Base-by-base conservation (phyloP, 2,113 vertebrate genomes). In the Dipodomys ordii region DNA sequence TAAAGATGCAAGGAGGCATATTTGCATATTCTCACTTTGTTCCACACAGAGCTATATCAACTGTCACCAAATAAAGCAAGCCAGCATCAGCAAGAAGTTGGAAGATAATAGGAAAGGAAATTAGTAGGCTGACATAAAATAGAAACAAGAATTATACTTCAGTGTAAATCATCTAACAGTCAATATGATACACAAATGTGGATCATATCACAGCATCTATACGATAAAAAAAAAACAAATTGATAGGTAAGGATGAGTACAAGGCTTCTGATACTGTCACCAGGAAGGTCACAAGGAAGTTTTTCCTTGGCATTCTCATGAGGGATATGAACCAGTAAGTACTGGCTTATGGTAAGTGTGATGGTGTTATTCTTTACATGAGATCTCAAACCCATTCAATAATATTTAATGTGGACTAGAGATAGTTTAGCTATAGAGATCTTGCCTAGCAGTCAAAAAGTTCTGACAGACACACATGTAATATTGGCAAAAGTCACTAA, bases 11-110 rank as follows among this genome's bases (percentile, higher is more conserved):
- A 9, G 27, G n/a, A 67, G 53, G 1, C 44, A 25, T 62, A n/a
- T 76, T 92, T 84, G 68, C 19, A 20, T 49, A 49, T 35, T 80
- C 20, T 74, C 27, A 65, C 81, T 91, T 93, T 76, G 49, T 76
- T 92, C 62, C 76, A 25, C 30, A 88, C 69, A 16, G 39, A 87
- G 39, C 76, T 53, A 3, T 57, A 67, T 74, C 65, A 94, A 71
- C 39, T 82, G 69, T 25, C 53, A 89, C 25, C n/a, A 94, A 68
- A 81, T 85, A 85, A 90, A 92, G 7, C 32, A 39, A 88, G 60
- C 6, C 25, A 94, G 39, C 8, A 16, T 83, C 62, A 64, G 1
- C 25, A 69, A 68, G 79, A 72, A 81, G 7, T 13, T 92, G 69
- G 67, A 89, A 76, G 1, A 46, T 39, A 92, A 81, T 57, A 62